These are phyloP conservation scores for Sipha maydis DNA, from an alignment of 2,888 invertebrate genomes.

Conservation along the genomic window DNA sequence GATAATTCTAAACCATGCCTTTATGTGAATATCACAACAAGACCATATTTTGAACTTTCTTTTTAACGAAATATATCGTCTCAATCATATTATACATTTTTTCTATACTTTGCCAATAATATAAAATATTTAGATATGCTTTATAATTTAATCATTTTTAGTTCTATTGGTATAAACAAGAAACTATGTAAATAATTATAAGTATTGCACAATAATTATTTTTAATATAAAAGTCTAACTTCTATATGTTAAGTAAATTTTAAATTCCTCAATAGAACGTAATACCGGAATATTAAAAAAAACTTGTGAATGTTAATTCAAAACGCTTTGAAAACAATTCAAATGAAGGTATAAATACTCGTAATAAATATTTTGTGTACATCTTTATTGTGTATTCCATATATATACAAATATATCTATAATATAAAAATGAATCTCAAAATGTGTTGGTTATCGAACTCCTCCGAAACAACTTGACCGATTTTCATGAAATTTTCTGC, in stretches of 20 bases:
- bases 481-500: too few relatives aligned
- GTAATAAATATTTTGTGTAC: too few relatives aligned
- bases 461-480: too few relatives aligned
- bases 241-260: neutral
- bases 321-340: too few relatives aligned
- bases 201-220: neutral
- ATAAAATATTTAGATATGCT: neutral
- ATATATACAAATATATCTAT: too few relatives aligned
- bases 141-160: neutral
- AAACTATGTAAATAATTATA: neutral
- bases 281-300: too few relatives aligned
- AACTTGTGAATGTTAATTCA: too few relatives aligned
- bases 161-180: neutral
- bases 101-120: neutral
- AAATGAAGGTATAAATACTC: too few relatives aligned
- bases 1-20: neutral
- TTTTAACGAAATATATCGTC: neutral
- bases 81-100: neutral
- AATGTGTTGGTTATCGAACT: too few relatives aligned
- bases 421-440: too few relatives aligned
- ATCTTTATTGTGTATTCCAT: too few relatives aligned
- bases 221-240: neutral
- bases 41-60: conserved; percentile 18
- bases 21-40: conserved; percentile 13
- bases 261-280: too few relatives aligned